Percentiles rank a stretch among this genome's conserved stretches.
Evolutionary conservation across 2,888 invertebrate genomes (phyloP).

Genomic region (Plagodis pulveraria): DNA sequence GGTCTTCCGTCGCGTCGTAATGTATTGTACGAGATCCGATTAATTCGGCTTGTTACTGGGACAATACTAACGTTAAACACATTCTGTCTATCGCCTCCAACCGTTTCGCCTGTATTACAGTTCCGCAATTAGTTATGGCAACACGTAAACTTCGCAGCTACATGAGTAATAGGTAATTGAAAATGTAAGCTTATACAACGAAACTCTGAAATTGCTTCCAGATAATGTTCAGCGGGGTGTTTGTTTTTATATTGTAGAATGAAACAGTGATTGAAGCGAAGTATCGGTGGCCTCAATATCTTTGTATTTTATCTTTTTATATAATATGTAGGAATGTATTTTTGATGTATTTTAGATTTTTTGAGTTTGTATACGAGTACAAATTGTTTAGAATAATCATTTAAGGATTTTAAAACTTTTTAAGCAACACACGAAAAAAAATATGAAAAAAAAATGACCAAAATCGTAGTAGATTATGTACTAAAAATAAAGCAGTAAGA

Average conservation of each 20-base stretch:
- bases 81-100: conserved; percentile 55
- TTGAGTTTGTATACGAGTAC: no score
- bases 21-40: conserved; percentile 69
- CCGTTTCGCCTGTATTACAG: conserved; percentile 48
- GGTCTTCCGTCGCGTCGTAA: conserved; percentile 59
- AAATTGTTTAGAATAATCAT: no score
- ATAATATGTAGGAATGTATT: no score
- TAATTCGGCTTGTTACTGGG: conserved; percentile 69
- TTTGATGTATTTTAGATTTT: no score
- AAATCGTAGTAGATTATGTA: no score
- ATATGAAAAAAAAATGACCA: no score
- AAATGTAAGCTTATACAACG: conserved; percentile 37
- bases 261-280: background rate
- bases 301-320: no score
- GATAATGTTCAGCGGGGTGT: conserved; percentile 6
- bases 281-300: no score
- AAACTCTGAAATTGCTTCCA: conserved; percentile 17
- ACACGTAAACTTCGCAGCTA: conserved; percentile 41
- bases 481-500: no score
- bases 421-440: no score
- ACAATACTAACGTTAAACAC: conserved; percentile 69
- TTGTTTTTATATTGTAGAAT: background rate
- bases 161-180: conserved; percentile 59
- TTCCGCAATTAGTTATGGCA: conserved; percentile 54
- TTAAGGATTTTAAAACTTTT: no score